Percentiles rank a stretch among this genome's conserved stretches.
These are phyloP conservation scores for Melieria picta DNA, from an alignment of 2,888 invertebrate species.

Conservation along the genomic window DNA sequence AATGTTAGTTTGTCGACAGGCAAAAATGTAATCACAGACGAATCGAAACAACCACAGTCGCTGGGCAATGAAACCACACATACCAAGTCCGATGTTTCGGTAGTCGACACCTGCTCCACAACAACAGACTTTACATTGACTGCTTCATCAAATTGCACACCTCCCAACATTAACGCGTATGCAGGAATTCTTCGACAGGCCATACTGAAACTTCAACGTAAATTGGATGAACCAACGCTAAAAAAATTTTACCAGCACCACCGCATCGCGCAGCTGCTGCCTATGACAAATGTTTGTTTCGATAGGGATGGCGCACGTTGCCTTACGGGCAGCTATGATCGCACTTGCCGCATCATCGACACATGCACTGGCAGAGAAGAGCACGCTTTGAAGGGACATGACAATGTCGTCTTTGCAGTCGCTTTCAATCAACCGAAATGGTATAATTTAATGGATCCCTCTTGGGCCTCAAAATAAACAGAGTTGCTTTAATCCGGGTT, in stretches of 20 bases:
- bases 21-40: too few species aligned
- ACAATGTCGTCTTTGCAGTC: constrained; percentile 84
- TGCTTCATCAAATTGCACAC: neutral
- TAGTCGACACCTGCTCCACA: neutral
- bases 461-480: neutral
- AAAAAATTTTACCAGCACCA: constrained; percentile 76
- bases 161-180: too few species aligned
- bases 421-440: constrained; percentile 80
- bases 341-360: constrained; percentile 85
- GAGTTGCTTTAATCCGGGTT: neutral
- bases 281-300: constrained; percentile 78
- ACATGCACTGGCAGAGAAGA: constrained; percentile 76
- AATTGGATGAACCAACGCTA: constrained; percentile 71
- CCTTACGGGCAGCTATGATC: constrained; percentile 84
- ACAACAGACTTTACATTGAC: neutral
- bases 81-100: too few species aligned
- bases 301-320: constrained; percentile 79
- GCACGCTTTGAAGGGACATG: constrained; percentile 77
- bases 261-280: constrained; percentile 75
- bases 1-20: too few species aligned
- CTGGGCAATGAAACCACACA: too few species aligned
- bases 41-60: too few species aligned
- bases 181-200: constrained; percentile 70
- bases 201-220: constrained; percentile 72
- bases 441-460: constrained; percentile 66